Percentiles rank a stretch among this genome's conserved stretches.
These are phyloP conservation scores for Drosophila emarginata DNA, from an alignment of 2,888 invertebrate species.

Conservation along the genomic window DNA sequence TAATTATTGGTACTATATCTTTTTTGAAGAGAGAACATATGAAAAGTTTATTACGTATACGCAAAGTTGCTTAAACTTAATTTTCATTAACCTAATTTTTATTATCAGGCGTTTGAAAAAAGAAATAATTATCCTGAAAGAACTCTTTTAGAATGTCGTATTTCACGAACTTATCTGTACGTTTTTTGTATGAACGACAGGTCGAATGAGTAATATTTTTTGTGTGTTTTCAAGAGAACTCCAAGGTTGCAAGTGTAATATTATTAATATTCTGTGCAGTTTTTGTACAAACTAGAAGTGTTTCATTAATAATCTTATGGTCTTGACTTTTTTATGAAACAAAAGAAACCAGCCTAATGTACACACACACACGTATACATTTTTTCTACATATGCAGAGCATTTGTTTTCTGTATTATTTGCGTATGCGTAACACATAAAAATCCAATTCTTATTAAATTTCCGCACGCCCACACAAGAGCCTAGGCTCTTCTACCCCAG, in stretches of 20 bases:
- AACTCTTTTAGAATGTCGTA: no score
- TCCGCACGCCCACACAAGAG: conserved; percentile 68
- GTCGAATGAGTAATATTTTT: no score
- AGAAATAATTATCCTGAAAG: no score
- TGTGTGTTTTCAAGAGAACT: no score
- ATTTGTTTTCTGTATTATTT: conserved; percentile 29
- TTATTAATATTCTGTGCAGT: background rate
- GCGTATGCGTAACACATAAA: conserved; percentile 69
- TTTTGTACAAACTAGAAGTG: background rate
- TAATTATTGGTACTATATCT: no score
- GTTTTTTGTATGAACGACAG: background rate
- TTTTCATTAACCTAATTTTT: no score
- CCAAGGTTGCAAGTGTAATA: background rate
- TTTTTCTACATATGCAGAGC: conserved; percentile 42
- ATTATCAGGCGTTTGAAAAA: no score
- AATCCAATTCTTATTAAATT: conserved; percentile 75
- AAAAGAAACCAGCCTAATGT: conserved; percentile 8
- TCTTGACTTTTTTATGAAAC: background rate
- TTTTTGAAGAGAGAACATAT: background rate
- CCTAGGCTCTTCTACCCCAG: conserved; percentile 24
- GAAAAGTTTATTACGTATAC: background rate
- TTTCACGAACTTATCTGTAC: background rate
- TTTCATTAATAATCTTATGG: background rate
- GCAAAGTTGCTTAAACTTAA: no score
- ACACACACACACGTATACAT: conserved; percentile 13